Base-by-base conservation (phyloP, 2,888 invertebrate genomes). In the Drosophila paracracens region DNA sequence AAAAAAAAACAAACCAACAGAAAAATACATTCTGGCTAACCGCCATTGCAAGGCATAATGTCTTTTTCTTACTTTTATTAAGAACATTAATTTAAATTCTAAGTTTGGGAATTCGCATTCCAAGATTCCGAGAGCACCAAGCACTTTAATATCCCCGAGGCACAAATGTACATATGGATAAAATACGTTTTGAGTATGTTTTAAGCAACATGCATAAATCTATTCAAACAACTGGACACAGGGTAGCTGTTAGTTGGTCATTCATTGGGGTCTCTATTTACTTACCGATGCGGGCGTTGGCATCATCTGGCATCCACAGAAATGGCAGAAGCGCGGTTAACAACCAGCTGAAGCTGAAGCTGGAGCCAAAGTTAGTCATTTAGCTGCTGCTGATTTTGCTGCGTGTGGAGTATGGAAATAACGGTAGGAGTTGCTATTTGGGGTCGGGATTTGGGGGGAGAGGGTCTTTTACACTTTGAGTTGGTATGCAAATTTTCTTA, bases 231-330 rank as follows among this genome's bases (percentile, higher is more conserved):
- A 5, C 27, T n/a, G 27, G 13, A 2, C 18, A 52, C 11, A 77
- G 78, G 81, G 54, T 81, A 72, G 33, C 7, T 5, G 7, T 8
- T 18, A 53, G 81, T 59, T 61, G 36, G 7, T 51, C 66, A 36
- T 58, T 51, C 48, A 36, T 51, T 54, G 46, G 31, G 46, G 10
- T 10, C 21, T 31, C 38, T 51, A 27, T 64, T 54, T 82, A 92
- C 92, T 93, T 87, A 92, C 92, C 92, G 73, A 92, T 93, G 68
- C 92, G 91, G 64, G 92, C 92, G 74, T 91, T 89, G 72, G 91
- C 88, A 75, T 81, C 91, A 79, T 84, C 81, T 74, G 84, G 90
- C 83, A 90, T 72, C 69, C 91, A 83, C 68, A 91, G 74, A 46
- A 89, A 75, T 75, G 89, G 66, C 54, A 92, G 74, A 36, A 79